Percentiles rank a stretch among this genome's conserved stretches.
phyloP scores from a whole-genome alignment of 2,113 vertebrate genomes.

The Myiozetetes cayanensis region DNA sequence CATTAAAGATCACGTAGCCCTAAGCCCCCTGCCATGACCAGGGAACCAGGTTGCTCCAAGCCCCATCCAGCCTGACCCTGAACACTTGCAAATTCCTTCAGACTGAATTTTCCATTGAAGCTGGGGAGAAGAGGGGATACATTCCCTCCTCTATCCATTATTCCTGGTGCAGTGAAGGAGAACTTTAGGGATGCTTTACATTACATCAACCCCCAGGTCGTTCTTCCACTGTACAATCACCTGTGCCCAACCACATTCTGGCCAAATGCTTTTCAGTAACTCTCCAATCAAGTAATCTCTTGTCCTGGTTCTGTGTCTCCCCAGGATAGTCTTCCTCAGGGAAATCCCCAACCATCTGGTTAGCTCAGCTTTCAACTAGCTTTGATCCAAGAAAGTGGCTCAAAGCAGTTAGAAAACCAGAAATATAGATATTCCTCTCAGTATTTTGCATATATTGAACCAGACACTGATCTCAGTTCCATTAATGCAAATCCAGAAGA shows the following conservation, averaged over 20 bases:
- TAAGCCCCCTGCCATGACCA: not conserved
- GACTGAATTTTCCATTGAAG: not conserved
- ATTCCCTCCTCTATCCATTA: not conserved
- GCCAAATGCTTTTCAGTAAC: not conserved
- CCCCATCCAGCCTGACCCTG: not conserved
- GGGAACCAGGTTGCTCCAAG: not conserved
- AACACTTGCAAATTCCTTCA: not conserved
- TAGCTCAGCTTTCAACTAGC: not conserved
- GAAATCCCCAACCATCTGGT: not conserved
- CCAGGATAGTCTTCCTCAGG: not conserved
- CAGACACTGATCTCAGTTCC: not conserved
- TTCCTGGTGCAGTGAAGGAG: not conserved
- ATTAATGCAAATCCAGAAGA: not conserved
- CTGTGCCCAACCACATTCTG: not conserved
- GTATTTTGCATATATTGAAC: not conserved
- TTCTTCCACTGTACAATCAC: not conserved
- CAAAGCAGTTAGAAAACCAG: not conserved
- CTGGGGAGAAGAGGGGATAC: not conserved
- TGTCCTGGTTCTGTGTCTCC: not conserved
- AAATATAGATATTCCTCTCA: not conserved
- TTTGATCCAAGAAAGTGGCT: not conserved
- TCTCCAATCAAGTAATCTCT: not conserved
- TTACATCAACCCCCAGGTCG: not conserved
- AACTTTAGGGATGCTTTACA: not conserved
- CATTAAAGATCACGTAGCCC: not conserved